phyloP scores from a whole-genome alignment of 2,888 invertebrate species.

The Watsonalla binaria region DNA sequence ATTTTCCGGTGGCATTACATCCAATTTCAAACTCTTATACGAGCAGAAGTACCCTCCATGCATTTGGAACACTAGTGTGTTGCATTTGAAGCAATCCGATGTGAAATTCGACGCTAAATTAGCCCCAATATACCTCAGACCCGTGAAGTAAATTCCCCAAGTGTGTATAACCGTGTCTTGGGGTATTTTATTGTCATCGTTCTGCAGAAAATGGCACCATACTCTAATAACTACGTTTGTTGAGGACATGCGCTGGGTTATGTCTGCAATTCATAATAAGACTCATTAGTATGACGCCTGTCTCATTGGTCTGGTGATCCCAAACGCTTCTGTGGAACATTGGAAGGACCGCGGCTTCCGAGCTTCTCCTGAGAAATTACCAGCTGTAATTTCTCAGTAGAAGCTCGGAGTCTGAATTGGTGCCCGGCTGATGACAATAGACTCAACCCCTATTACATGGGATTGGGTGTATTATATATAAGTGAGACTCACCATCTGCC shows the following conservation, averaged over 20 bases:
- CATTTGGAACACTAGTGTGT: conserved; percentile 91
- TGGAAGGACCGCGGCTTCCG: too few species aligned
- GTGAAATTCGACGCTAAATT: conserved; percentile 83
- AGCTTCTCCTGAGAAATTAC: too few species aligned
- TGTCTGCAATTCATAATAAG: conserved; percentile 47
- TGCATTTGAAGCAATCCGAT: conserved; percentile 82
- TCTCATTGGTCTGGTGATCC: too few species aligned
- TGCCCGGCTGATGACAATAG: too few species aligned
- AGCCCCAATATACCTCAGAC: conserved; percentile 86
- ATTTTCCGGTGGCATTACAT: conserved; percentile 67
- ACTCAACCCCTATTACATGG: too few species aligned
- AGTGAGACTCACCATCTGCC: too few species aligned
- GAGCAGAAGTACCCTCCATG: conserved; percentile 91
- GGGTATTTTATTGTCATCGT: conserved; percentile 28
- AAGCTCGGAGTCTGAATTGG: too few species aligned
- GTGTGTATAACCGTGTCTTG: conserved; percentile 83
- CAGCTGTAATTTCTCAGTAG: too few species aligned
- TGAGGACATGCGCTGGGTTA: conserved; percentile 68
- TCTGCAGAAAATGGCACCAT: conserved; percentile 60
- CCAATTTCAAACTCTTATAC: conserved; percentile 71
- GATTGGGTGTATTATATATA: too few species aligned
- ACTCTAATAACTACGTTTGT: conserved; percentile 68
- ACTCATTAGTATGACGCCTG: not conserved
- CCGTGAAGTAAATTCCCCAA: conserved; percentile 92
- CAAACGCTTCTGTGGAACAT: too few species aligned